A percentile compares a stretch with the other conserved stretches of the same genome.
Conservation (phyloP, 2,888 invertebrate genomes). For the Athrips mouffetella region DNA sequence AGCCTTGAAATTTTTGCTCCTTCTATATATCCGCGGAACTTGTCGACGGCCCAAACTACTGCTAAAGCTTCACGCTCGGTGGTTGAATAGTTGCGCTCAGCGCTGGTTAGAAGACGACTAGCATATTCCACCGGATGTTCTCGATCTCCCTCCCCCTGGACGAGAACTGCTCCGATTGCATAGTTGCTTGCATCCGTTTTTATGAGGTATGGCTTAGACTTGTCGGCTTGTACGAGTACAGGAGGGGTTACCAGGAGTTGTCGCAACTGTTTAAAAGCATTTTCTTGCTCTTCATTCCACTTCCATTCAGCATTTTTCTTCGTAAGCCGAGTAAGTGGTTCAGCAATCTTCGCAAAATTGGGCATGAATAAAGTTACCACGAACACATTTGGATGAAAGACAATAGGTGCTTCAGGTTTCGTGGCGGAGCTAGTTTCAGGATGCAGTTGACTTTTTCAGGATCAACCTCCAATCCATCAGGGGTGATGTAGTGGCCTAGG, state of each 20-base stretch:
- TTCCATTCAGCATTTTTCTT: too few relatives aligned
- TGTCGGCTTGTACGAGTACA: conserved; percentile 13
- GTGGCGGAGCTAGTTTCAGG: too few relatives aligned
- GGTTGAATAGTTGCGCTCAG: conserved; percentile 17
- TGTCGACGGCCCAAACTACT: too few relatives aligned
- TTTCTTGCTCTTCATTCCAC: too few relatives aligned
- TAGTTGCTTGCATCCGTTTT: conserved; percentile 20
- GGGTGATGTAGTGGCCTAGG: too few relatives aligned
- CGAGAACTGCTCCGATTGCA: conserved; percentile 17
- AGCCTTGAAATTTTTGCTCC: conserved; percentile 7
- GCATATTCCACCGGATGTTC: conserved; percentile 27
- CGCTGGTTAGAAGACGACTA: conserved; percentile 19
- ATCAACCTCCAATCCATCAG: too few relatives aligned
- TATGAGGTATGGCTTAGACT: conserved; percentile 1
- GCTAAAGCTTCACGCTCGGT: conserved; percentile 18
- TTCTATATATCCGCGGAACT: conserved; percentile 17
- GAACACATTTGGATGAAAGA: too few relatives aligned
- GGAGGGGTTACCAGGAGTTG: conserved; percentile 8
- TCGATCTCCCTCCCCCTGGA: conserved; percentile 23
- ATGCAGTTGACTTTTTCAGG: too few relatives aligned
- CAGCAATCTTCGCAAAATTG: too few relatives aligned
- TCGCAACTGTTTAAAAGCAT: conserved; percentile 15
- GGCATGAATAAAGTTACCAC: too few relatives aligned
- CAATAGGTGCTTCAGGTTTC: too few relatives aligned
- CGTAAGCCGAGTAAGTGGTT: too few relatives aligned